A percentile compares a stretch with the other conserved stretches of the same genome.
phyloP scores from a whole-genome alignment of 2,888 invertebrate genomes.

The Prostheceraeus crozeri region DNA sequence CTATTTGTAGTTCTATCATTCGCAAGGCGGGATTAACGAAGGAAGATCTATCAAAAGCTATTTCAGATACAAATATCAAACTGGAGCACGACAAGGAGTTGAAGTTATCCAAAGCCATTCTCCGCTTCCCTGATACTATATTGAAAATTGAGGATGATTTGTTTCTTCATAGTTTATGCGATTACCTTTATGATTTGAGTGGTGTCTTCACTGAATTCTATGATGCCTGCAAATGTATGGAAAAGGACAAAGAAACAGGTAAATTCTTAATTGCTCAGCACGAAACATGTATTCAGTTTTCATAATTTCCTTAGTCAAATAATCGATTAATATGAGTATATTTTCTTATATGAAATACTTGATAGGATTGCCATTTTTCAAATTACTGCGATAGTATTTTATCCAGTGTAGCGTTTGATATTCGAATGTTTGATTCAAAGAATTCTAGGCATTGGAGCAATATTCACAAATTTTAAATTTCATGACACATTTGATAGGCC shows the following conservation, averaged over 20 bases:
- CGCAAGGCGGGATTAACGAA: conserved; percentile 55
- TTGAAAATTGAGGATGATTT: conserved; percentile 73
- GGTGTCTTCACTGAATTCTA: conserved; percentile 91
- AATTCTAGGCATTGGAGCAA: too few relatives aligned
- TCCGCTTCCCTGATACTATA: conserved; percentile 64
- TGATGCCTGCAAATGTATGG: conserved; percentile 90
- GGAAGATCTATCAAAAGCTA: conserved; percentile 62
- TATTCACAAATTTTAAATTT: too few relatives aligned
- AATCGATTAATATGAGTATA: too few relatives aligned
- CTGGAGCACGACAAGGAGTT: conserved; percentile 83
- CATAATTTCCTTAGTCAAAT: too few relatives aligned
- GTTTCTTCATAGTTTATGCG: conserved; percentile 77
- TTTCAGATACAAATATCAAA: conserved; percentile 63
- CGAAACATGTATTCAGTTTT: background rate
- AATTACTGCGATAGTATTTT: too few relatives aligned
- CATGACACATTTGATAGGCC: too few relatives aligned
- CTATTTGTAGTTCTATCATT: conserved; percentile 60
- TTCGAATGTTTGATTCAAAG: too few relatives aligned
- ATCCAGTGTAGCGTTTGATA: too few relatives aligned
- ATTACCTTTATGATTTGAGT: conserved; percentile 87
- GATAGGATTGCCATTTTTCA: too few relatives aligned
- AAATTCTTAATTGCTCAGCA: background rate
- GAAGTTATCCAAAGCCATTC: conserved; percentile 73
- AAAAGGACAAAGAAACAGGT: conserved; percentile 68
- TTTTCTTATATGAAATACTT: too few relatives aligned